Evolutionary conservation across 2,113 vertebrate species (phyloP).

Genomic region (Ctenomys sociabilis): DNA sequence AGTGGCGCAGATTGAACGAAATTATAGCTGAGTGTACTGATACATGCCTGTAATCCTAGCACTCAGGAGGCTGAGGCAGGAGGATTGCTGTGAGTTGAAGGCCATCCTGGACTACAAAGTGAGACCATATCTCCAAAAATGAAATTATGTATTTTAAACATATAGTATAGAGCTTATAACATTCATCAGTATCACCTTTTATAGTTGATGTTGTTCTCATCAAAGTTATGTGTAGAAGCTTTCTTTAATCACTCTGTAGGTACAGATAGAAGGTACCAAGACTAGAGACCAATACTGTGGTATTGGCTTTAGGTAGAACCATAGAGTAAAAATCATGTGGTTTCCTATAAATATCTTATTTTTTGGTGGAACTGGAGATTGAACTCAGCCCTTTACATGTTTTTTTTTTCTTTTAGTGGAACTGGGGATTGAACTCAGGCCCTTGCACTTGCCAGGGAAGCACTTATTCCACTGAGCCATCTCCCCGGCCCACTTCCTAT

Average conservation of each 20-base stretch:
- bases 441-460: too few relatives aligned
- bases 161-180: not conserved
- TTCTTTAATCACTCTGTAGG: not conserved
- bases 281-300: not conserved
- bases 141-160: not conserved
- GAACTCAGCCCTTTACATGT: too few relatives aligned
- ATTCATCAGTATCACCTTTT: not conserved
- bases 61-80: not conserved
- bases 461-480: too few relatives aligned
- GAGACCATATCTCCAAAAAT: not conserved
- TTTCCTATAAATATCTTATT: not conserved
- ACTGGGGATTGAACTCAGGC: too few relatives aligned
- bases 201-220: slow-evolving; percentile 15
- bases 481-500: too few relatives aligned
- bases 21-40: not conserved
- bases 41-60: not conserved
- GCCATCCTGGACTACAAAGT: not conserved
- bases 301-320: not conserved
- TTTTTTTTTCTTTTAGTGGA: too few relatives aligned
- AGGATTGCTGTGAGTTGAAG: not conserved
- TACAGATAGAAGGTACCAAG: not conserved
- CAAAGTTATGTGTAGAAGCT: slow-evolving; percentile 34
- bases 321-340: not conserved
- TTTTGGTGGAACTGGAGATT: too few relatives aligned
- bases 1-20: not conserved